Evolutionary conservation across 2,113 vertebrate genomes (phyloP).

Genomic region (Heterotis niloticus): DNA sequence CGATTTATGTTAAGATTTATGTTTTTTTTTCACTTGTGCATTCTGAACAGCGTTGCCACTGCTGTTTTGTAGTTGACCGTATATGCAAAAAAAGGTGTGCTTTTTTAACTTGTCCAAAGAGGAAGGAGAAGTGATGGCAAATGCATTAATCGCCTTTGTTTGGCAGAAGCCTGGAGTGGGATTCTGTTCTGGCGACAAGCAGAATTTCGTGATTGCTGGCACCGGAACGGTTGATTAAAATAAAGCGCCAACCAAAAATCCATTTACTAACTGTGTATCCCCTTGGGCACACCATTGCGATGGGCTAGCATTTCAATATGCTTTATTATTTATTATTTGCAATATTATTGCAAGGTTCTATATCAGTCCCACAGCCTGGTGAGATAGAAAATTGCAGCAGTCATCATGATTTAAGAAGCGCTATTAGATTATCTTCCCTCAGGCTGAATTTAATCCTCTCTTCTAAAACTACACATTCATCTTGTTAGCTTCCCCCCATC

Average conservation of each 20-base stretch:
- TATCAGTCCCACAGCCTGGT: neutral
- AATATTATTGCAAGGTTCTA: slow-evolving; percentile 5
- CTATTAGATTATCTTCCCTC: slow-evolving; percentile 69
- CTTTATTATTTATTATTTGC: slow-evolving; percentile 21
- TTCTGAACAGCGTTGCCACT: neutral
- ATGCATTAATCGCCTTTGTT: neutral
- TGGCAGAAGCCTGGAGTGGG: neutral
- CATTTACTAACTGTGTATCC: neutral
- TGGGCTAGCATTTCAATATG: neutral
- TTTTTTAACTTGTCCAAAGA: neutral
- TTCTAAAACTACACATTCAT: slow-evolving; percentile 76
- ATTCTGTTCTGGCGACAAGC: neutral
- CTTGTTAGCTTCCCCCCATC: slow-evolving; percentile 71
- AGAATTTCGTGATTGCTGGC: neutral
- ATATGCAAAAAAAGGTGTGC: neutral
- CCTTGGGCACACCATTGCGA: neutral
- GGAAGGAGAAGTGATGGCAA: too few species aligned
- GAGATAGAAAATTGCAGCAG: slow-evolving; percentile 58
- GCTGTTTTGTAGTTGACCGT: neutral
- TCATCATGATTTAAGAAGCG: slow-evolving; percentile 62
- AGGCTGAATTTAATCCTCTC: slow-evolving; percentile 79
- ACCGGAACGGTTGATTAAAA: neutral
- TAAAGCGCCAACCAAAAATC: neutral
- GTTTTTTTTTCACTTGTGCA: too few species aligned
- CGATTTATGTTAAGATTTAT: neutral